Evolutionary conservation across 2,888 invertebrate genomes (phyloP).

Genomic region (Hirtodrosophila confusa): DNA sequence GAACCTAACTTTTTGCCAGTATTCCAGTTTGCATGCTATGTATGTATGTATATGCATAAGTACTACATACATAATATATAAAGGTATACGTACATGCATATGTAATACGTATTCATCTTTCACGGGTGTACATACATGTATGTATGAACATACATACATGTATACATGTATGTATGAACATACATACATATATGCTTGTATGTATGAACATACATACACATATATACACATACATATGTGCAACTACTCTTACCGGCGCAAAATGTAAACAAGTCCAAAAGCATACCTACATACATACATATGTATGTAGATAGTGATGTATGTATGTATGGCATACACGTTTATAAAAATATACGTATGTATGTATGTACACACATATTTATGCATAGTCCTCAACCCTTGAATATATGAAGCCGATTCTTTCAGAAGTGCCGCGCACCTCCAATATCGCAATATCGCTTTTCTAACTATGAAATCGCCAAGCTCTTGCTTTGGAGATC

Average conservation of each 20-base stretch:
- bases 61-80: neutral
- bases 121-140: neutral
- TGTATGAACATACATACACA: neutral
- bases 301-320: neutral
- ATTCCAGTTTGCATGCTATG: neutral
- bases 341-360: too few species aligned
- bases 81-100: neutral
- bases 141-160: neutral
- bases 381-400: too few species aligned
- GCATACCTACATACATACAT: slow-evolving; percentile 5
- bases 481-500: too few species aligned
- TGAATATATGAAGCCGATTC: too few species aligned
- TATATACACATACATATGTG: slow-evolving; percentile 4
- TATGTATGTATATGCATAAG: neutral
- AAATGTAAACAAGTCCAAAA: slow-evolving; percentile 44
- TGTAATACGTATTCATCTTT: neutral
- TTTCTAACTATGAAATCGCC: too few species aligned
- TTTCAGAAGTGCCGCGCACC: too few species aligned
- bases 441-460: too few species aligned
- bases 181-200: neutral
- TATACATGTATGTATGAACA: neutral
- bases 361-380: too few species aligned
- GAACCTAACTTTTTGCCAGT: neutral
- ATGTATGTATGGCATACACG: too few species aligned
- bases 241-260: slow-evolving; percentile 28